Base-by-base conservation (phyloP, 2,888 invertebrate species). In the Erynnis tages region DNA sequence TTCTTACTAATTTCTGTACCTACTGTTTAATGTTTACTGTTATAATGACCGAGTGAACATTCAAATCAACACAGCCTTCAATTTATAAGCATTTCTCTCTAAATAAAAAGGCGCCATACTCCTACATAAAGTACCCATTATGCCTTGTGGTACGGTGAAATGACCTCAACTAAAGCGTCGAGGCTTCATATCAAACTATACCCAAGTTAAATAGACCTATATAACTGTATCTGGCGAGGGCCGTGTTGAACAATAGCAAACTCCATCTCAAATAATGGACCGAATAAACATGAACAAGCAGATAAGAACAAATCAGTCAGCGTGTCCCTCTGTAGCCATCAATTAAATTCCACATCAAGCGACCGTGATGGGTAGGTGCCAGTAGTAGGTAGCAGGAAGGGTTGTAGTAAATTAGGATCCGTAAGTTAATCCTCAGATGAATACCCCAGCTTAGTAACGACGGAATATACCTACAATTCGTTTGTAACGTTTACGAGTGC, bases 281-380 rank as follows among this genome's bases (percentile, higher is more conserved):
- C 17, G 17, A 41, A 34, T 49, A 49, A 49, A 47, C 47, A 49
- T 25, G 23, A 45, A 23, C 34, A 13, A 10, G 16, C 14, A 43
- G 50, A 50, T 50, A 50, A 43, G 27, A 29, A 14, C 25, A 11
- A 43, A 43, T 50, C 50, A 50, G 50, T 50, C 43, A 43, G 27
- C 29, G 43, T 29, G 50, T 35, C 43, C 27, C 43, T 35, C 27
- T 34, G 49, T 34, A 13, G 29, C 43, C 43, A 50, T 49, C 41
- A 49, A 48, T 48, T 48, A 32, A 48, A 48, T 48, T 48, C 40
- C 32, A 30, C 40, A 40, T 40, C 48, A 23, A 48, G 30, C 48
- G 25, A 32, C 32, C 40, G 40, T 40, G 40, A 23, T 40, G 23
- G 32, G 11, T 21, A 34, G 32, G 11, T 19, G n/a, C 37, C 37